These are phyloP conservation scores for Indicator indicator DNA, from an alignment of 2,113 vertebrate genomes.

Conservation along the genomic window DNA sequence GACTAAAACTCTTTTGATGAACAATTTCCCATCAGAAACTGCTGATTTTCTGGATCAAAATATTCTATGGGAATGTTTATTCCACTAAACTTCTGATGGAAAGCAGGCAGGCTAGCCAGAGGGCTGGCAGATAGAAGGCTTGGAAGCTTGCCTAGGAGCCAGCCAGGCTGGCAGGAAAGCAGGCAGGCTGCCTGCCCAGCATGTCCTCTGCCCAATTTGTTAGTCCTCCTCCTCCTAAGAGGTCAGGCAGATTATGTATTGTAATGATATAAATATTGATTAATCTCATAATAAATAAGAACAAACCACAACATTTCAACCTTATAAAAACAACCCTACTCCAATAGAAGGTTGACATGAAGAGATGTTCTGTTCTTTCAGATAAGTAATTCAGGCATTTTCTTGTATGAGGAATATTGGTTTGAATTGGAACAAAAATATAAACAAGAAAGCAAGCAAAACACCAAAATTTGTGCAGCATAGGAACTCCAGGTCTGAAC, in stretches of 20 bases:
- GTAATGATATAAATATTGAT: background rate
- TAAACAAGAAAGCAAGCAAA: background rate
- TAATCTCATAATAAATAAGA: background rate
- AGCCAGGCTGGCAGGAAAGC: background rate
- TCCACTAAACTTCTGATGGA: conserved; percentile 14
- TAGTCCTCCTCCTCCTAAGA: background rate
- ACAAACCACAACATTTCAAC: background rate
- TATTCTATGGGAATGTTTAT: background rate
- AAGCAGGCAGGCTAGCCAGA: conserved; percentile 24
- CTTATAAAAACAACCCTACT: background rate
- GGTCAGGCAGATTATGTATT: background rate
- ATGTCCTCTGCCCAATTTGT: background rate
- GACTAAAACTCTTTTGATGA: conserved; percentile 49
- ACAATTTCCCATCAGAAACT: conserved; percentile 58
- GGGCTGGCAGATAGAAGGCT: conserved; percentile 6
- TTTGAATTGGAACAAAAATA: background rate
- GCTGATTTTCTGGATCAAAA: conserved; percentile 58
- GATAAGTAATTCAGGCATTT: background rate
- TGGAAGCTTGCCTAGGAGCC: background rate
- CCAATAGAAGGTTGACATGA: background rate
- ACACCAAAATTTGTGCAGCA: background rate
- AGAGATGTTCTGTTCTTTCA: background rate
- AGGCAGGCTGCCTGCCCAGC: conserved; percentile 23
- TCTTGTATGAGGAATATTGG: background rate
- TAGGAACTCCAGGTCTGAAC: background rate